phyloP scores from a whole-genome alignment of 2,113 vertebrate genomes.

The Mionectes macconnelli region DNA sequence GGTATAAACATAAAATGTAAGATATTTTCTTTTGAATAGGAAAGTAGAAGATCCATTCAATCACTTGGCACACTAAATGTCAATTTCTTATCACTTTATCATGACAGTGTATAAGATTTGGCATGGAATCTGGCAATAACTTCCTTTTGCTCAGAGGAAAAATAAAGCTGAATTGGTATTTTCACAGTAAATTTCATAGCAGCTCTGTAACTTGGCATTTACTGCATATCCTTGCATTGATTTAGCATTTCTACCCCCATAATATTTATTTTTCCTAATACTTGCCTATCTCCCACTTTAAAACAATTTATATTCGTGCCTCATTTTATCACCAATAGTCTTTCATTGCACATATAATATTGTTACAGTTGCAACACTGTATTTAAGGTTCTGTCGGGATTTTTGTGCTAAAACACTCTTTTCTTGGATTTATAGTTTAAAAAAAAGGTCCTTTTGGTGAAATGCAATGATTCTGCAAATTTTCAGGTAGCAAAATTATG shows the following conservation, averaged over 20 bases:
- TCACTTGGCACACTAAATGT: background rate
- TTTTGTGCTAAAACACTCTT: slow-evolving; percentile 49
- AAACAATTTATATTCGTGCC: slow-evolving; percentile 57
- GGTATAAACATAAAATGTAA: background rate
- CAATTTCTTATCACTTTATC: slow-evolving; percentile 17
- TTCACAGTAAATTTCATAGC: slow-evolving; percentile 51
- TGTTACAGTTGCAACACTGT: background rate
- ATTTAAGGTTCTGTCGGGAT: slow-evolving; percentile 51
- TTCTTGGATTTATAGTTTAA: slow-evolving; percentile 23
- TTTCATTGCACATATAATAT: slow-evolving; percentile 44
- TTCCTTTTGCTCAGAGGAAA: slow-evolving; percentile 62
- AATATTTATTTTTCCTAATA: slow-evolving; percentile 63
- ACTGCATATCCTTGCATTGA: slow-evolving; percentile 48
- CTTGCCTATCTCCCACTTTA: slow-evolving; percentile 61
- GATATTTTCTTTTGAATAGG: background rate
- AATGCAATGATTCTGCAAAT: background rate
- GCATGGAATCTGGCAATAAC: slow-evolving; percentile 53
- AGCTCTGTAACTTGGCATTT: slow-evolving; percentile 53
- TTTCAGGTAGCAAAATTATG: background rate
- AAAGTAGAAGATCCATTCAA: background rate
- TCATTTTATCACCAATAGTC: slow-evolving; percentile 55
- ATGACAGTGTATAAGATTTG: slow-evolving; percentile 30
- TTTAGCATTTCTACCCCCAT: slow-evolving; percentile 48
- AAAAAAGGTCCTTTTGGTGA: background rate
- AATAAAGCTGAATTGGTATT: slow-evolving; percentile 46